phyloP scores from a whole-genome alignment of 2,888 invertebrate genomes.

The Pammene fasciana region DNA sequence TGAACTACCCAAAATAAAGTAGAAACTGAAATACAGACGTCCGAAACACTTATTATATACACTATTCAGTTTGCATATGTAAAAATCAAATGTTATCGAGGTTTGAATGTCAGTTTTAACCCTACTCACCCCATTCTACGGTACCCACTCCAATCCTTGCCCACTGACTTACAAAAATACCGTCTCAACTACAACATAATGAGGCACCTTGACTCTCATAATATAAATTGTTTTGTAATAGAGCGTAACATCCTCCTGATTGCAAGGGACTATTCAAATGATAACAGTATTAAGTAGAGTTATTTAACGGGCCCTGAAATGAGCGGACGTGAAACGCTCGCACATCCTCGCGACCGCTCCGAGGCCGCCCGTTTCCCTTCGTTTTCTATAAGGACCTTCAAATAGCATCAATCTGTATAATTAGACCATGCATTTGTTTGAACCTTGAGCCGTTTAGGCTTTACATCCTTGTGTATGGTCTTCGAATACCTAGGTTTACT shows the following conservation, averaged over 20 bases:
- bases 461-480: neutral
- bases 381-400: constrained; percentile 39
- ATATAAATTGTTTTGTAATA: neutral
- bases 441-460: constrained; percentile 1
- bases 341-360: constrained; percentile 29
- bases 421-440: constrained; percentile 11
- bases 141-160: too few species aligned
- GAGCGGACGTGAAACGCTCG: constrained; percentile 37
- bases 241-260: constrained; percentile 12
- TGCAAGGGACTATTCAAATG: constrained; percentile 15
- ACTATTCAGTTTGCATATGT: too few species aligned
- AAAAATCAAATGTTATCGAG: too few species aligned
- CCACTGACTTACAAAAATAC: too few species aligned
- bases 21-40: too few species aligned
- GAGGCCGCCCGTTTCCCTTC: constrained; percentile 26
- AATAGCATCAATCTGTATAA: constrained; percentile 11
- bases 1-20: too few species aligned
- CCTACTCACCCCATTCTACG: too few species aligned
- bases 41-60: too few species aligned
- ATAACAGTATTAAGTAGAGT: constrained; percentile 23
- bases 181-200: too few species aligned
- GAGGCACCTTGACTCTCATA: neutral
- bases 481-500: neutral
- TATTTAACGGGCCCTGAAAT: constrained; percentile 36
- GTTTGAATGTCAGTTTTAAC: too few species aligned